Conservation (phyloP, 1,140 invertebrate genomes). For the Latrodectus geometricus region DNA sequence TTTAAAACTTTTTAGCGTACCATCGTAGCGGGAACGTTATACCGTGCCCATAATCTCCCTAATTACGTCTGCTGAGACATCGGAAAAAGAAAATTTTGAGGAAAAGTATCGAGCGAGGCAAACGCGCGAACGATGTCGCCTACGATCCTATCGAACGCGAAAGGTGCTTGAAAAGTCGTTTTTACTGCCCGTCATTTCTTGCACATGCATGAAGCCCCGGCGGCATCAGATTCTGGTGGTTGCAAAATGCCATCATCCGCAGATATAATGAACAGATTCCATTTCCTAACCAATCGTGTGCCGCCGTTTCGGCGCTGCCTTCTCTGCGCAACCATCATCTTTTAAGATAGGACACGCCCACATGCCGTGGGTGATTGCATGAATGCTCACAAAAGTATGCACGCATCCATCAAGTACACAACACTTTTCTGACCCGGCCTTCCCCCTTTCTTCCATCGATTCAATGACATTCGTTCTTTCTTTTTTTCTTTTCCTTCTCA, state of each 20-base stretch:
- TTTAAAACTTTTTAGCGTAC: not conserved
- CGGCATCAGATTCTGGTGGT: not conserved
- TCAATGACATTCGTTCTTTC: slow-evolving; percentile 26
- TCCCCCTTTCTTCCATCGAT: slow-evolving; percentile 2
- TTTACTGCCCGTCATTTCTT: not conserved
- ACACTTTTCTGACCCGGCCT: not conserved
- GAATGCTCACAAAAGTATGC: slow-evolving; percentile 10
- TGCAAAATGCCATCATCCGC: not conserved
- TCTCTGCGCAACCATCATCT: slow-evolving; percentile 7
- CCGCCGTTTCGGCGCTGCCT: no score
- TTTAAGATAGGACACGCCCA: slow-evolving; percentile 20
- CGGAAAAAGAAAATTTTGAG: not conserved
- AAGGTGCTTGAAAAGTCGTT: not conserved
- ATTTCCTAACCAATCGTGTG: slow-evolving; percentile 7
- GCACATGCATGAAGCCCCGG: not conserved
- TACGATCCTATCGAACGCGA: not conserved
- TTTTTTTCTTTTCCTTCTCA: slow-evolving; percentile 20
- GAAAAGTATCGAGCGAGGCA: not conserved
- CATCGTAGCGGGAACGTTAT: not conserved
- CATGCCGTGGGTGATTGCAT: not conserved
- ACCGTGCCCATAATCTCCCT: not conserved
- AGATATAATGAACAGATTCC: slow-evolving; percentile 29
- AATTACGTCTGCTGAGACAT: not conserved
- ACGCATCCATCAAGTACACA: slow-evolving; percentile 27
- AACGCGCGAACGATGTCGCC: not conserved